These are phyloP conservation scores for Scortum barcoo DNA, from an alignment of 2,113 vertebrate genomes.

Conservation along the genomic window DNA sequence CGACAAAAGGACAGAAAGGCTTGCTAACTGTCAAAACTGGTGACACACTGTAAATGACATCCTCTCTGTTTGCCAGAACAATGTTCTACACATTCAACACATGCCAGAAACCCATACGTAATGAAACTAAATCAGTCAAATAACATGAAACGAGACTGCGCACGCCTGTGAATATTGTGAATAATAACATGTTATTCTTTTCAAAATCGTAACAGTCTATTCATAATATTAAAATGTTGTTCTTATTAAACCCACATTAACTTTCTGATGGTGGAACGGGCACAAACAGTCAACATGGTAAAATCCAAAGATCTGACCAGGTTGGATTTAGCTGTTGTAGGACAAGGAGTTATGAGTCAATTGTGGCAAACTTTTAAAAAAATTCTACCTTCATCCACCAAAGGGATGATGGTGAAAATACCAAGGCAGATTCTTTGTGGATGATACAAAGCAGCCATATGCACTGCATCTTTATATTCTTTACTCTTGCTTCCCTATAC, in stretches of 20 bases:
- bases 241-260: neutral
- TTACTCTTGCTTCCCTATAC: neutral
- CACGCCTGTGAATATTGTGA: neutral
- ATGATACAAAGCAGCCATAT: conserved; percentile 20
- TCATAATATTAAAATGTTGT: neutral
- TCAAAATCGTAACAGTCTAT: neutral
- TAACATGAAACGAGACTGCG: neutral
- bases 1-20: neutral
- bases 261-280: neutral
- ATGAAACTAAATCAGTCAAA: neutral
- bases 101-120: neutral
- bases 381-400: neutral
- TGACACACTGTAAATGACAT: neutral
- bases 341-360: neutral
- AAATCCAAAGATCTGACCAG: neutral
- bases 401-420: conserved; percentile 13
- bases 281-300: neutral
- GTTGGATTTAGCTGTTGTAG: neutral
- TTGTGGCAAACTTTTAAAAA: neutral
- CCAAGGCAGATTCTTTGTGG: neutral
- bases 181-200: neutral
- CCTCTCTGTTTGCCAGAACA: neutral
- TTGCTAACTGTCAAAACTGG: neutral
- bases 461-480: conserved; percentile 4
- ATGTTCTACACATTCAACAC: neutral